Percentiles rank a stretch among this genome's conserved stretches.
phyloP scores from a whole-genome alignment of 2,888 invertebrate species.

The Lithophane socia region DNA sequence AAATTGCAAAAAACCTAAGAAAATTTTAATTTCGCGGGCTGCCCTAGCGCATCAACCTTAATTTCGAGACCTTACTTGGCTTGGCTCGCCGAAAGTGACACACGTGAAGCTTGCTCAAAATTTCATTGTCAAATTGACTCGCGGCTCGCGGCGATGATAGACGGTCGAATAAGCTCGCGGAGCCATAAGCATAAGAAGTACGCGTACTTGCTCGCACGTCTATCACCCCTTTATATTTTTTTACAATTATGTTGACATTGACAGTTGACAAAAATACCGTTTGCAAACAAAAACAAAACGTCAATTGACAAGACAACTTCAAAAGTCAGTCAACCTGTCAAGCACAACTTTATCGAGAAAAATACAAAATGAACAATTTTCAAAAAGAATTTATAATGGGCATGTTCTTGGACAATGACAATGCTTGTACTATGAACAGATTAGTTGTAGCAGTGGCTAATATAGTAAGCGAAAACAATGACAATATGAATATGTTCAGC shows the following conservation, averaged over 20 bases:
- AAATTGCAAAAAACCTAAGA: too few relatives aligned
- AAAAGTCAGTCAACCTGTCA: background rate
- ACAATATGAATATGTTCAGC: conserved; percentile 76
- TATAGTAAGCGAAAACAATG: conserved; percentile 81
- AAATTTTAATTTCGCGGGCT: too few relatives aligned
- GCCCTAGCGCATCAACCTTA: too few relatives aligned
- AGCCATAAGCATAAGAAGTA: too few relatives aligned
- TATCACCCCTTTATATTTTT: too few relatives aligned
- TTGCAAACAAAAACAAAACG: background rate
- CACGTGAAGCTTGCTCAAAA: too few relatives aligned
- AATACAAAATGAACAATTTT: conserved; percentile 73
- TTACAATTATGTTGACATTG: background rate
- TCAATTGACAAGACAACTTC: background rate
- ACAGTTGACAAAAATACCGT: background rate
- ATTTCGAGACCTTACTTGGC: too few relatives aligned
- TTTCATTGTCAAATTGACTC: too few relatives aligned
- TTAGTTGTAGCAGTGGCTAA: conserved; percentile 81
- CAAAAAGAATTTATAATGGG: conserved; percentile 83
- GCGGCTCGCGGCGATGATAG: too few relatives aligned
- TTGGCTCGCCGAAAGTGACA: too few relatives aligned
- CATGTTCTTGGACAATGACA: conserved; percentile 83
- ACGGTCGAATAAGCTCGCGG: too few relatives aligned
- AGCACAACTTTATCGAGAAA: background rate
- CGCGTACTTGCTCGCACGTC: too few relatives aligned
- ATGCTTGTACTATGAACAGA: conserved; percentile 79